A percentile compares a stretch with the other conserved stretches of the same genome.
Conservation (phyloP, 1,140 invertebrate species). For the Elysia chlorotica region DNA sequence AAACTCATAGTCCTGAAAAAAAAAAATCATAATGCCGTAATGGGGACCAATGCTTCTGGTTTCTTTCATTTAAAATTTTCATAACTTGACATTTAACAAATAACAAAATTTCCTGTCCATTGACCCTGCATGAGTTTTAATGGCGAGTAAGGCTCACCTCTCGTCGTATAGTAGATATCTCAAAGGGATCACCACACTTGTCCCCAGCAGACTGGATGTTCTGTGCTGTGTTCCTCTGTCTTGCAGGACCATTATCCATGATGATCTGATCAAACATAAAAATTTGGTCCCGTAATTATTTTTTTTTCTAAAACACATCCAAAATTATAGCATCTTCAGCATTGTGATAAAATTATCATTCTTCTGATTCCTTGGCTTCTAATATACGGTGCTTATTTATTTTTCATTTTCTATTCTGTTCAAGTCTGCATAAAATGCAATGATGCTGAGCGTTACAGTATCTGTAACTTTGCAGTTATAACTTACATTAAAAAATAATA, state of each 20-base stretch:
- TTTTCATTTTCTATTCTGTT: too few relatives aligned
- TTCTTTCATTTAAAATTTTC: not conserved
- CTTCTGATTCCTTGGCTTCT: too few relatives aligned
- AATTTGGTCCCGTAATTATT: too few relatives aligned
- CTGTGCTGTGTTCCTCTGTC: constrained; percentile 62
- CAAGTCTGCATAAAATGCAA: too few relatives aligned
- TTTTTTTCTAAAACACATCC: too few relatives aligned
- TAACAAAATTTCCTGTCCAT: not conserved
- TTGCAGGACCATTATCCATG: constrained; percentile 91
- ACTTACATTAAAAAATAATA: too few relatives aligned
- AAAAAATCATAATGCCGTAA: not conserved
- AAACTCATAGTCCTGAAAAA: constrained; percentile 77
- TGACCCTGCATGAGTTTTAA: not conserved
- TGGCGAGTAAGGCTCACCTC: constrained; percentile 56
- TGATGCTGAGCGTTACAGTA: too few relatives aligned
- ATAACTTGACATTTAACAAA: not conserved
- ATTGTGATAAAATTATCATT: too few relatives aligned
- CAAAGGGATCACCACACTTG: constrained; percentile 83
- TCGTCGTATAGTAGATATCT: constrained; percentile 83
- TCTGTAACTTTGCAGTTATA: too few relatives aligned
- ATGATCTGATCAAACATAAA: constrained; percentile 64
- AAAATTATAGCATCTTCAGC: too few relatives aligned
- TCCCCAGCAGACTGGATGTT: constrained; percentile 77
- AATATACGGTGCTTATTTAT: too few relatives aligned
- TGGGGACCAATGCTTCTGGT: not conserved